These are phyloP conservation scores for Globicephala melas DNA, from an alignment of 2,113 vertebrate species.

Conservation along the genomic window DNA sequence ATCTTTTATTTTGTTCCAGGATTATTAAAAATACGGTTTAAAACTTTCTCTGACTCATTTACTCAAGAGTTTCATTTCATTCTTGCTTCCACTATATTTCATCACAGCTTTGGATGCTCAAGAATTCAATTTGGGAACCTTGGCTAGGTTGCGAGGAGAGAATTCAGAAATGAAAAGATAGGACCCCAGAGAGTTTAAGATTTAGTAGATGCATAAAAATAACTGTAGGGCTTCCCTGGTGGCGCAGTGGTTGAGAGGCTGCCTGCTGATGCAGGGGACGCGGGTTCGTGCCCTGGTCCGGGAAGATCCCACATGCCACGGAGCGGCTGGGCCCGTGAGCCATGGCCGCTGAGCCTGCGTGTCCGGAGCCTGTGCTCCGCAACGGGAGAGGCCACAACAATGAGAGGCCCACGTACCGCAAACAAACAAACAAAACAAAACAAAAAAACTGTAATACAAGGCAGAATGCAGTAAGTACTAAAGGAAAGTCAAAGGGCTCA, in stretches of 20 bases:
- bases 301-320: too few relatives aligned
- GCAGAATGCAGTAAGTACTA: neutral
- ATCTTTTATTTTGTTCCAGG: neutral
- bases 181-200: neutral
- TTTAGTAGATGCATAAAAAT: neutral
- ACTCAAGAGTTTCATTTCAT: neutral
- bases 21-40: slow-evolving; percentile 2
- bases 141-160: neutral
- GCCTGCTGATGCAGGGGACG: too few relatives aligned
- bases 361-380: too few relatives aligned
- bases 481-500: neutral
- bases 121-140: neutral
- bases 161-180: neutral
- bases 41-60: neutral
- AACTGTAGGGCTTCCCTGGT: neutral
- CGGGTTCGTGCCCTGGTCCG: too few relatives aligned
- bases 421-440: too few relatives aligned
- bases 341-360: too few relatives aligned
- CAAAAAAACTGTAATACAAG: neutral
- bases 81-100: neutral
- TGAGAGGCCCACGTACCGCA: too few relatives aligned
- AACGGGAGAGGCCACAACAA: too few relatives aligned
- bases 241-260: too few relatives aligned
- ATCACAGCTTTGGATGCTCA: neutral
- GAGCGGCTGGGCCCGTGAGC: too few relatives aligned